A percentile compares a stretch with the other conserved stretches of the same genome.
These are phyloP conservation scores for Kryptopterus vitreolus DNA, from an alignment of 2,797 vertebrate species.

Conservation along the genomic window DNA sequence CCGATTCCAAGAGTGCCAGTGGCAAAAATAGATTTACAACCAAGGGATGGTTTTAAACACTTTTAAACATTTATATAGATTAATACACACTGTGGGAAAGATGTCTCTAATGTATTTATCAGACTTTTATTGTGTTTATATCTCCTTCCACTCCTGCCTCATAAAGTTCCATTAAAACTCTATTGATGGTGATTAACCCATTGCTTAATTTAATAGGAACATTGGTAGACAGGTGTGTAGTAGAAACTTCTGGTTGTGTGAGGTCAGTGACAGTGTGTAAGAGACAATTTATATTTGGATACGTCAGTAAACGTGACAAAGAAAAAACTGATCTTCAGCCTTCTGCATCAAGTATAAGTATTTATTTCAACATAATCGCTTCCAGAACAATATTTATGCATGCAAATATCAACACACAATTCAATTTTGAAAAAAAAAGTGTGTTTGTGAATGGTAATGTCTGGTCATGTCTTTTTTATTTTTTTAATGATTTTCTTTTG, in stretches of 20 bases:
- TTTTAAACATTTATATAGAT: not conserved
- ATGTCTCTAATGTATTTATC: constrained; percentile 18
- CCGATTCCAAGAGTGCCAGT: not conserved
- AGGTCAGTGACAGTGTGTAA: not conserved
- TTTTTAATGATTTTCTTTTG: constrained; percentile 9
- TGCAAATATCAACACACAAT: constrained; percentile 64
- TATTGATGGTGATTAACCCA: not conserved
- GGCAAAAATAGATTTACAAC: not conserved
- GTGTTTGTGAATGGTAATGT: constrained; percentile 33
- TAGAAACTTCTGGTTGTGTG: not conserved
- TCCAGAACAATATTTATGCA: constrained; percentile 64
- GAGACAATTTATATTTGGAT: constrained; percentile 6
- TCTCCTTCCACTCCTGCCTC: not conserved
- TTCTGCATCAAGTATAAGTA: constrained; percentile 45
- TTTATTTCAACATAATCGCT: constrained; percentile 70
- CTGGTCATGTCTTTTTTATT: constrained; percentile 2
- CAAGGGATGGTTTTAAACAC: not conserved
- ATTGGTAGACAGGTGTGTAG: not conserved
- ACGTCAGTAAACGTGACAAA: constrained; percentile 3
- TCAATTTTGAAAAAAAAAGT: constrained; percentile 44
- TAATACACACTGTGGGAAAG: not conserved
- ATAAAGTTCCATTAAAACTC: not conserved
- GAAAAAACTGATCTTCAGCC: constrained; percentile 19
- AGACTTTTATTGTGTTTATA: not conserved
- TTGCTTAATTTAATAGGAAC: not conserved